A percentile compares a stretch with the other conserved stretches of the same genome.
phyloP scores from a whole-genome alignment of 1,140 invertebrate genomes.

The Ditylenchus dipsaci region DNA sequence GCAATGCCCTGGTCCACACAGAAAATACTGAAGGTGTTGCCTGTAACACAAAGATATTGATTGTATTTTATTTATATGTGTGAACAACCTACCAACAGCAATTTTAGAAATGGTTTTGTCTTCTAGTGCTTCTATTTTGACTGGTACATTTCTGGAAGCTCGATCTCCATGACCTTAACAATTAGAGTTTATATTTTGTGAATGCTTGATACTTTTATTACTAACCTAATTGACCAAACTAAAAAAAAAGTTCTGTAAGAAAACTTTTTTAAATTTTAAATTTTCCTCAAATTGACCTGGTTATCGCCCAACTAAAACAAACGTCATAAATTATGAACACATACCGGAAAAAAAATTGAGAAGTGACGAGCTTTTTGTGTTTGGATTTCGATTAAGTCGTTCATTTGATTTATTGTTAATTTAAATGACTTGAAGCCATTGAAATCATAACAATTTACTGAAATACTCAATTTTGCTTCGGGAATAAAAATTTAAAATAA shows the following conservation, averaged over 20 bases:
- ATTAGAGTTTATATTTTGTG: constrained; percentile 1
- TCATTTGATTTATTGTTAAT: too few species aligned
- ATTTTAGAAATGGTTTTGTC: constrained; percentile 32
- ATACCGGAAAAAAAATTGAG: too few species aligned
- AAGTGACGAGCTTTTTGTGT: too few species aligned
- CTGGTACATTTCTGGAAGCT: constrained; percentile 62
- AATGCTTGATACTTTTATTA: constrained; percentile 63
- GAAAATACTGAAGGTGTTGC: constrained; percentile 66
- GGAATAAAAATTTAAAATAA: too few species aligned
- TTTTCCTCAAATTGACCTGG: too few species aligned
- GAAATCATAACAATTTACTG: too few species aligned
- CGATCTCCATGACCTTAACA: constrained; percentile 66
- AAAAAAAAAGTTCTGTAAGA: too few species aligned
- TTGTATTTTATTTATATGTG: neutral
- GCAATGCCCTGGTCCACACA: constrained; percentile 69
- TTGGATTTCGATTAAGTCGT: too few species aligned
- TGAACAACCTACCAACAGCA: constrained; percentile 39
- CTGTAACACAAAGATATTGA: constrained; percentile 33
- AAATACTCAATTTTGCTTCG: too few species aligned
- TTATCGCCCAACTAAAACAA: constrained; percentile 47
- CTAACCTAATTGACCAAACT: neutral
- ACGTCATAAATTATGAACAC: too few species aligned
- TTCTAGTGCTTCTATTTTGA: constrained; percentile 35
- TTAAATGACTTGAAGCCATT: too few species aligned
- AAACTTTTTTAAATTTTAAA: too few species aligned